Percentiles rank a stretch among this genome's conserved stretches.
phyloP scores from a whole-genome alignment of 1,140 invertebrate species.

The Andricus grossulariae region DNA sequence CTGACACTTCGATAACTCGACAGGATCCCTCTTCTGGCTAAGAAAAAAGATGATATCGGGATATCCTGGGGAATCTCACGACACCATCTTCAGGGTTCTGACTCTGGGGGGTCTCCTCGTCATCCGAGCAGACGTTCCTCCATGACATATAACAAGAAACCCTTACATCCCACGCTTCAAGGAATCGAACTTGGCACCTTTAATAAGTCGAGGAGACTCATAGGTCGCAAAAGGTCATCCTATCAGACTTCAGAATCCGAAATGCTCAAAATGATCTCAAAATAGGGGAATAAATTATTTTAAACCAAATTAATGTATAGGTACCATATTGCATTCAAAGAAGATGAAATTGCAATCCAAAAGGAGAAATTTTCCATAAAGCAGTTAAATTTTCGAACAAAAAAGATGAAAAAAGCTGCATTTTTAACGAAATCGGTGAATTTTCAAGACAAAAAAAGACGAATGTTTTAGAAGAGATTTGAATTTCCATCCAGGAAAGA shows the following conservation, averaged over 20 bases:
- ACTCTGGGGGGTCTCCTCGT: conserved; percentile 23
- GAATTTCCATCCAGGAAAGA: too few relatives aligned
- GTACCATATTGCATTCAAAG: too few relatives aligned
- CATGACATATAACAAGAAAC: conserved; percentile 31
- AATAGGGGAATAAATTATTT: too few relatives aligned
- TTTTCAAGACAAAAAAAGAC: too few relatives aligned
- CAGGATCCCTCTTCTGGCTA: conserved; percentile 10
- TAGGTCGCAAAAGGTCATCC: conserved; percentile 5
- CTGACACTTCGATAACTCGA: conserved; percentile 1
- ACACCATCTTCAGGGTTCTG: background rate
- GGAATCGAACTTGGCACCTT: conserved; percentile 28
- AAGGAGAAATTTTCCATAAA: too few relatives aligned
- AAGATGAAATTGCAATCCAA: too few relatives aligned
- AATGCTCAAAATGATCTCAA: too few relatives aligned
- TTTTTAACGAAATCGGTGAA: too few relatives aligned
- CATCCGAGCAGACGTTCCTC: conserved; percentile 2
- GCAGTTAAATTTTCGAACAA: too few relatives aligned
- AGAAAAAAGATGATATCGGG: conserved; percentile 14
- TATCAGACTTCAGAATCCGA: background rate
- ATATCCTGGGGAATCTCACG: conserved; percentile 19
- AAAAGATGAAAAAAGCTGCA: too few relatives aligned
- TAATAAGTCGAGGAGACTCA: conserved; percentile 14
- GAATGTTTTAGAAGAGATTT: too few relatives aligned
- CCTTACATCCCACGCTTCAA: conserved; percentile 24
- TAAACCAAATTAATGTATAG: too few relatives aligned